Percentiles rank a stretch among this genome's conserved stretches.
These are phyloP conservation scores for Zaprionus taronus DNA, from an alignment of 1,140 invertebrate species.

Conservation along the genomic window DNA sequence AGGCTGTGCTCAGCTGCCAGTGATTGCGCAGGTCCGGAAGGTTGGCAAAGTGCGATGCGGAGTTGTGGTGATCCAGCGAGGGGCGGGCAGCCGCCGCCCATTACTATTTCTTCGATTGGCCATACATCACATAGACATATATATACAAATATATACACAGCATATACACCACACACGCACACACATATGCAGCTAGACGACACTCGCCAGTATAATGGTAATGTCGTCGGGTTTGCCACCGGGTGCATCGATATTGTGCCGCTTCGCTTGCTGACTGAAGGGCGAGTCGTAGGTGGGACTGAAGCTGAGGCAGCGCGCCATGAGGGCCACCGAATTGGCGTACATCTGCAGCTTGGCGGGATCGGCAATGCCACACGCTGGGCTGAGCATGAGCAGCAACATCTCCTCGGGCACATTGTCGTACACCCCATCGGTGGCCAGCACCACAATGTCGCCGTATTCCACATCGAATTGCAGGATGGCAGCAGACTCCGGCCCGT, in stretches of 20 bases:
- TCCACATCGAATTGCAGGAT: conserved; percentile 95
- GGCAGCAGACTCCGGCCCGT: conserved; percentile 95
- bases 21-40: conserved; percentile 12
- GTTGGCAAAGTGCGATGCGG: background rate
- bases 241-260: conserved; percentile 95
- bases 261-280: conserved; percentile 95
- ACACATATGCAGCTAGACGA: conserved; percentile 82
- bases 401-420: conserved; percentile 97
- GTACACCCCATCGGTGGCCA: conserved; percentile 98
- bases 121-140: background rate
- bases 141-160: background rate
- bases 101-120: background rate
- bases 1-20: conserved; percentile 33
- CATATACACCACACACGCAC: background rate
- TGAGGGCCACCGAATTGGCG: conserved; percentile 96
- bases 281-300: conserved; percentile 97
- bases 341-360: conserved; percentile 91
- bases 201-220: conserved; percentile 95
- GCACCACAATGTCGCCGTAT: conserved; percentile 96
- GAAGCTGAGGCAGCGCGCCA: conserved; percentile 96
- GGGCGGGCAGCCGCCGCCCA: background rate
- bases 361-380: conserved; percentile 87
- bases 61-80: background rate
- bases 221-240: conserved; percentile 99
- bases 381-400: conserved; percentile 85